Evolutionary conservation across 2,113 vertebrate species (phyloP).

Genomic region (Oxygymnocypris stewartii): DNA sequence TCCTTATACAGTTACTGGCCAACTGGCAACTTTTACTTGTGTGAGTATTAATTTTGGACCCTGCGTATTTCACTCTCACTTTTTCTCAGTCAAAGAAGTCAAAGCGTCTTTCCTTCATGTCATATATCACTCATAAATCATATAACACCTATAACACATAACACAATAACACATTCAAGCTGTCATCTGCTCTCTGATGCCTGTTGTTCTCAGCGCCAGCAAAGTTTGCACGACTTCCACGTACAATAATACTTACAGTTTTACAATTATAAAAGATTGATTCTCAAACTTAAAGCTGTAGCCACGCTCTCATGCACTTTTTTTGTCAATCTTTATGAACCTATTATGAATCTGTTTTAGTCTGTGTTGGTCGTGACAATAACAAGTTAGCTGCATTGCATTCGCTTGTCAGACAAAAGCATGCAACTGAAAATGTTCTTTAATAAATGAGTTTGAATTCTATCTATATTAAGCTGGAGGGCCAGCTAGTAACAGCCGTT

Average conservation of each 20-base stretch:
- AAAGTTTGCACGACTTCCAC: too few species aligned
- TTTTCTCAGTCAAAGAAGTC: constrained; percentile 53
- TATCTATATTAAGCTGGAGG: constrained; percentile 62
- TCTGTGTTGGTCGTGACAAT: background rate
- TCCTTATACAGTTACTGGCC: background rate
- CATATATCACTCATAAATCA: constrained; percentile 60
- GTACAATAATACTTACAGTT: too few species aligned
- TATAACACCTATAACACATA: too few species aligned
- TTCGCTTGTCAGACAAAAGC: background rate
- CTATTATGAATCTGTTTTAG: background rate
- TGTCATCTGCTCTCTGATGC: background rate
- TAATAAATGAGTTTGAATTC: constrained; percentile 44
- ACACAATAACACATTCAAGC: constrained; percentile 40
- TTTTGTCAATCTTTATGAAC: background rate
- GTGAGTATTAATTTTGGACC: background rate
- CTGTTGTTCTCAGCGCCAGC: background rate
- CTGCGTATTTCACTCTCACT: constrained; percentile 48
- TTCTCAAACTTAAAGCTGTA: background rate
- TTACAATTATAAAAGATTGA: background rate
- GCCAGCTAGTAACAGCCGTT: constrained; percentile 57
- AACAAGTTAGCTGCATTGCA: background rate
- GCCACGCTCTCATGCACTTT: background rate
- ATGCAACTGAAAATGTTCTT: constrained; percentile 30
- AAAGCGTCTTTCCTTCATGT: background rate
- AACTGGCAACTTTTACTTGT: constrained; percentile 1